These are phyloP conservation scores for Lithosia quadra DNA, from an alignment of 2,888 invertebrate genomes.

Conservation along the genomic window DNA sequence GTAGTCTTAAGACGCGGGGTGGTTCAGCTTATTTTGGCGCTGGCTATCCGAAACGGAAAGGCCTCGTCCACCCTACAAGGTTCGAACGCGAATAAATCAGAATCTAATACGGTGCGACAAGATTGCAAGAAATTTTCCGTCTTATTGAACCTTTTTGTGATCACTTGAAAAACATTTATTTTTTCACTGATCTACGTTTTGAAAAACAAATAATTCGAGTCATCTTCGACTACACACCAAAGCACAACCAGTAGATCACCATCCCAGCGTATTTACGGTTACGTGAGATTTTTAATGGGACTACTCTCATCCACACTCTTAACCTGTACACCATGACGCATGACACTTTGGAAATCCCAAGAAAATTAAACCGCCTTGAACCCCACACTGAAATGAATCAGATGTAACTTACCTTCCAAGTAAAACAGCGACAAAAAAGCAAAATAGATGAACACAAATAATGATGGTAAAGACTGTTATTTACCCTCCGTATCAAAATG, in stretches of 20 bases:
- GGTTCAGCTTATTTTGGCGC: slow-evolving; percentile 65
- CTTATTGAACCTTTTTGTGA: slow-evolving; percentile 75
- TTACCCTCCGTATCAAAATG: too few species aligned
- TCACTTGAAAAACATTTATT: slow-evolving; percentile 39
- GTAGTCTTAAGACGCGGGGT: slow-evolving; percentile 46
- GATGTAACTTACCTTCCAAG: too few species aligned
- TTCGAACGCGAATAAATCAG: slow-evolving; percentile 81
- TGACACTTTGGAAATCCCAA: not conserved
- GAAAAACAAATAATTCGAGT: slow-evolving; percentile 24
- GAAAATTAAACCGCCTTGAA: too few species aligned
- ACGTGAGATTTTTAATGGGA: too few species aligned
- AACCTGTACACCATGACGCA: too few species aligned
- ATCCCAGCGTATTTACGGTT: too few species aligned
- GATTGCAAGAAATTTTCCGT: slow-evolving; percentile 79
- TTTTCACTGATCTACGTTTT: slow-evolving; percentile 14
- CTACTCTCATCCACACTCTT: too few species aligned
- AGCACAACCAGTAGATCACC: too few species aligned
- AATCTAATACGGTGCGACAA: slow-evolving; percentile 80
- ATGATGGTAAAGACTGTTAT: too few species aligned
- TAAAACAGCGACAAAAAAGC: too few species aligned
- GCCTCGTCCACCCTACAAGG: slow-evolving; percentile 75
- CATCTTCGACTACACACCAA: slow-evolving; percentile 9
- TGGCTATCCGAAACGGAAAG: slow-evolving; percentile 64
- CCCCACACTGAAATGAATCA: too few species aligned
- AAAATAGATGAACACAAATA: too few species aligned